phyloP scores from a whole-genome alignment of 2,797 vertebrate species.

The Enteromius unitaeniatus region DNA sequence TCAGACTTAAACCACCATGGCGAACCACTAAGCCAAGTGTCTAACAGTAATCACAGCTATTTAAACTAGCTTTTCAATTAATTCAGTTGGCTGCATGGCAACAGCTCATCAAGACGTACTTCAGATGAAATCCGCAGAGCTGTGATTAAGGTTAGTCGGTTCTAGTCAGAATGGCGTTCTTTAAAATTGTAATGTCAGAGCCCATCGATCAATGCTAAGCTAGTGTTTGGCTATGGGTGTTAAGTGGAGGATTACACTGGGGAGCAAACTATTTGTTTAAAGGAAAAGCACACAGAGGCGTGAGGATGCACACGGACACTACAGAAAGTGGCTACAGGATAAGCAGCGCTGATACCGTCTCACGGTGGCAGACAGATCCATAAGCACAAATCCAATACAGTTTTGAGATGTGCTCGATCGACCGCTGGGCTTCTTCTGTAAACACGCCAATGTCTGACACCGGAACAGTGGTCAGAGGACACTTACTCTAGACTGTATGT shows the following conservation, averaged over 20 bases:
- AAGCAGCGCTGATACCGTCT: background rate
- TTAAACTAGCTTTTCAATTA: background rate
- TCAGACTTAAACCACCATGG: background rate
- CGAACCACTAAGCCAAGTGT: background rate
- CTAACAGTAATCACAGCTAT: background rate
- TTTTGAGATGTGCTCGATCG: background rate
- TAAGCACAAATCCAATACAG: conserved; percentile 26
- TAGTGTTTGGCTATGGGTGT: conserved; percentile 30
- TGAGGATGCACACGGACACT: conserved; percentile 14
- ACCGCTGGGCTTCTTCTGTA: background rate
- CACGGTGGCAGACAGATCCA: conserved; percentile 4
- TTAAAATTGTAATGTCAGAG: conserved; percentile 47
- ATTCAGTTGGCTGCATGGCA: background rate
- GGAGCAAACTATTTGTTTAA: conserved; percentile 30
- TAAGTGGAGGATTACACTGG: conserved; percentile 37
- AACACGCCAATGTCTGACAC: conserved; percentile 12
- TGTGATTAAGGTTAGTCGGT: background rate
- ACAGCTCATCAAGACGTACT: background rate
- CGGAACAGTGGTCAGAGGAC: background rate
- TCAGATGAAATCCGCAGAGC: background rate
- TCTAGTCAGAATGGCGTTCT: conserved; percentile 3
- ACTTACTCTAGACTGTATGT: conserved; percentile 19
- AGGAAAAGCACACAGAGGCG: conserved; percentile 2
- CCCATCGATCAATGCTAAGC: conserved; percentile 47
- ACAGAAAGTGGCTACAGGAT: background rate